Conservation (phyloP, 2,113 vertebrate genomes). For the Bos javanicus region DNA sequence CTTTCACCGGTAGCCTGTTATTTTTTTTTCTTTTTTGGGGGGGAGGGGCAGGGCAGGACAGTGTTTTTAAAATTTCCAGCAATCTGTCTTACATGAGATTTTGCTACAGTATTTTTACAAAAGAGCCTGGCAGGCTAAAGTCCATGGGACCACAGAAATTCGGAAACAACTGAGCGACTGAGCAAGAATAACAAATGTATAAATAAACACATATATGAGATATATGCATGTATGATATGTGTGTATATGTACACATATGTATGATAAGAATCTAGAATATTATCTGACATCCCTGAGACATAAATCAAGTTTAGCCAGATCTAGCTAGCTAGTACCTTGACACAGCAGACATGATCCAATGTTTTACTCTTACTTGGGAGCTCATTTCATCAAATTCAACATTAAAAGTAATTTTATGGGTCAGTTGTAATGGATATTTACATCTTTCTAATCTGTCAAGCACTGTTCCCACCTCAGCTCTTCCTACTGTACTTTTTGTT, state of each 20-base stretch:
- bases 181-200: neutral
- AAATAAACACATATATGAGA: neutral
- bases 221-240: neutral
- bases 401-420: neutral
- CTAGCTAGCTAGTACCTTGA: neutral
- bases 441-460: neutral
- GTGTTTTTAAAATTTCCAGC: neutral
- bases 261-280: neutral
- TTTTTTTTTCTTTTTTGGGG: too few relatives aligned
- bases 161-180: accelerated
- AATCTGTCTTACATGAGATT: neutral
- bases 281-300: neutral
- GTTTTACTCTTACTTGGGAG: neutral
- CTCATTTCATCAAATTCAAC: neutral
- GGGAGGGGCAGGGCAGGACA: neutral
- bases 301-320: neutral
- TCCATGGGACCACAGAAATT: neutral
- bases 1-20: neutral
- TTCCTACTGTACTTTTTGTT: neutral
- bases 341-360: neutral
- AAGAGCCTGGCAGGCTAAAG: neutral
- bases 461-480: neutral
- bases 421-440: neutral
- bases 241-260: neutral
- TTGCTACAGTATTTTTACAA: neutral